Conservation (phyloP, 2,888 invertebrate genomes). For the Latrodectus elegans region DNA sequence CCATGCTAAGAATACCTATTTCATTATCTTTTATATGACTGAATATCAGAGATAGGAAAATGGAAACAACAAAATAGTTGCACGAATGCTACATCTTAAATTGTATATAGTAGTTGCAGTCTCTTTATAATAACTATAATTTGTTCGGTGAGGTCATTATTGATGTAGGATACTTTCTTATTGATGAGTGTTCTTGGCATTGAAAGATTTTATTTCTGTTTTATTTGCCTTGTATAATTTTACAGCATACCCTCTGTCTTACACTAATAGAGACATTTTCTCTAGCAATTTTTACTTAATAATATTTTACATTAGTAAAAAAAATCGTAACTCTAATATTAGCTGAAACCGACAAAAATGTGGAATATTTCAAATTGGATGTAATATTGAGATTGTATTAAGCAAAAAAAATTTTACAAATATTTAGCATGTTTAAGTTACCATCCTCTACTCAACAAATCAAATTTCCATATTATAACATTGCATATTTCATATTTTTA, state of each 20-base stretch:
- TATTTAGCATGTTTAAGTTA: no score
- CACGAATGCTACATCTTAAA: not conserved
- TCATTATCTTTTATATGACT: no score
- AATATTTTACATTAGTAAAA: not conserved
- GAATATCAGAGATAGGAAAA: no score
- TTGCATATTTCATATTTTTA: no score
- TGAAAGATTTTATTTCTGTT: not conserved
- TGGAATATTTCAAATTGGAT: no score
- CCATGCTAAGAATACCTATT: no score
- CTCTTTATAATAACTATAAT: conserved; percentile 40
- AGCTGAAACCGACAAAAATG: no score
- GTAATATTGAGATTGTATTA: no score
- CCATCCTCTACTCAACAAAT: no score
- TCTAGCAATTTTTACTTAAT: not conserved
- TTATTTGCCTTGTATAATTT: not conserved
- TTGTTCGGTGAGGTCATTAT: conserved; percentile 20
- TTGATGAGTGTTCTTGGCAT: not conserved
- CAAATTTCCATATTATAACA: no score
- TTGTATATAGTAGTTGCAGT: conserved; percentile 5
- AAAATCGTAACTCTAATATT: no score
- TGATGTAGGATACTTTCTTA: conserved; percentile 11
- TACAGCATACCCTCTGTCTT: not conserved
- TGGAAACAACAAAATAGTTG: not conserved
- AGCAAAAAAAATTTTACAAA: no score
- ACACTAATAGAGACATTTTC: not conserved